Evolutionary conservation across 2,113 vertebrate genomes (phyloP), one percentile per base, ranked within the genome.

Genomic region (Melanerpes aurifrons): DNA sequence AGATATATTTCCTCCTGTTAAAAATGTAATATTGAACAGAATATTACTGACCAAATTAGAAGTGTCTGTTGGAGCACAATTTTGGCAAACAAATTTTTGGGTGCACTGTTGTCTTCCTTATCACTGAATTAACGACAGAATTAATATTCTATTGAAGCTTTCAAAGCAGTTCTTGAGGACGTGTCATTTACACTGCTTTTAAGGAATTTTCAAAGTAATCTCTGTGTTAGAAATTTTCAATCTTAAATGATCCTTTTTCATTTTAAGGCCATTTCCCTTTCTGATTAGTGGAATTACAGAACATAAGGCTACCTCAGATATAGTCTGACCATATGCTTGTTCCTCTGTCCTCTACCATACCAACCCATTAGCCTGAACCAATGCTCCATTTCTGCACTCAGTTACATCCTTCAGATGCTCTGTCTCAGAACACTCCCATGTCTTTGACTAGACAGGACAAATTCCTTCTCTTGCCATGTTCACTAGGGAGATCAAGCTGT

Each of bases 261-360:
- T 86, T 91, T 64, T 70, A 66, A 29, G 35, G 66, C 37, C 25
- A 43, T 66, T 73, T 6, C 32, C 16, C 45, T 77, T 76, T 72
- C 61, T 77, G 32, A 56, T 77, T 35, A 86, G 18, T n/a, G n/a
- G 45, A 77, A 57, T 69, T 77, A 61, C 15, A 87, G 50, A 82
- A 72, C 45, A 19, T 66, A 81, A 77, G 45, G 21, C 64, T 76
- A 37, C 24, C 22, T 83, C 12, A 77, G 10, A 48, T 61, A 12
- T 4, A 31, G 69, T 82, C 63, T 10, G 1, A 10, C 32, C 10
- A 3, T 20, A 20, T 48, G 7, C 40, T 25, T 0, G 0, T 58
- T 69, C 73, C 15, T 7, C 28, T 77, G 40, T 54, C 31, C 40
- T 77, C 31, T 84, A 4, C 57, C 45, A 5, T 50, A 7, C 21